Percentiles rank a stretch among this genome's conserved stretches.
phyloP scores from a whole-genome alignment of 2,797 vertebrate genomes.

The Malacoctenus gilli region DNA sequence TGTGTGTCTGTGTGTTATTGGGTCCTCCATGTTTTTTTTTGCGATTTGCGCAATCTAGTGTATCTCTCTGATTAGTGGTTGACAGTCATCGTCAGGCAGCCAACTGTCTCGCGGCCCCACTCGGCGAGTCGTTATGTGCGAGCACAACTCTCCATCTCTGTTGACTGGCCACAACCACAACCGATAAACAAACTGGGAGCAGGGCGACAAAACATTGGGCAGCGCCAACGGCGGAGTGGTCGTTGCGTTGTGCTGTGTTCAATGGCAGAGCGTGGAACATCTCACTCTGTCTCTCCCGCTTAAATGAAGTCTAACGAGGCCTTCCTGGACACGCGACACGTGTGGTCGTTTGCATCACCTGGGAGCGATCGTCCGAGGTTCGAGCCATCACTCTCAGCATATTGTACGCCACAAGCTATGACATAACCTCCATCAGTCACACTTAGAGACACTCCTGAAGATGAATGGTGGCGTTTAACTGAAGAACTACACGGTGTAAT shows the following conservation, averaged over 20 bases:
- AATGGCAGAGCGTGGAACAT: too few relatives aligned
- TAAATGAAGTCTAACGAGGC: too few relatives aligned
- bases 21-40: conserved; percentile 12
- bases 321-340: not conserved
- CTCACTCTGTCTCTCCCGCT: too few relatives aligned
- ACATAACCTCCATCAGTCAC: conserved; percentile 24
- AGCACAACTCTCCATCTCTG: conserved; percentile 11
- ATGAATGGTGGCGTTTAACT: conserved; percentile 55
- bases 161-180: conserved; percentile 14
- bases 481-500: conserved; percentile 62
- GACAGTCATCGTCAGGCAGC: conserved; percentile 42
- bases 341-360: not conserved
- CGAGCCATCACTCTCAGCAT: conserved; percentile 3
- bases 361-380: conserved; percentile 3
- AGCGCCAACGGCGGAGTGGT: too few relatives aligned
- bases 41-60: conserved; percentile 18
- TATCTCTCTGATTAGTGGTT: conserved; percentile 37
- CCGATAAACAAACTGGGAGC: not conserved
- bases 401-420: conserved; percentile 2
- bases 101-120: conserved; percentile 18
- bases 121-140: conserved; percentile 22
- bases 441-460: conserved; percentile 29
- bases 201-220: too few relatives aligned
- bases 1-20: conserved; percentile 9
- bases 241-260: too few relatives aligned